phyloP scores from a whole-genome alignment of 1,140 invertebrate genomes.

The Drosophila tropicalis region DNA sequence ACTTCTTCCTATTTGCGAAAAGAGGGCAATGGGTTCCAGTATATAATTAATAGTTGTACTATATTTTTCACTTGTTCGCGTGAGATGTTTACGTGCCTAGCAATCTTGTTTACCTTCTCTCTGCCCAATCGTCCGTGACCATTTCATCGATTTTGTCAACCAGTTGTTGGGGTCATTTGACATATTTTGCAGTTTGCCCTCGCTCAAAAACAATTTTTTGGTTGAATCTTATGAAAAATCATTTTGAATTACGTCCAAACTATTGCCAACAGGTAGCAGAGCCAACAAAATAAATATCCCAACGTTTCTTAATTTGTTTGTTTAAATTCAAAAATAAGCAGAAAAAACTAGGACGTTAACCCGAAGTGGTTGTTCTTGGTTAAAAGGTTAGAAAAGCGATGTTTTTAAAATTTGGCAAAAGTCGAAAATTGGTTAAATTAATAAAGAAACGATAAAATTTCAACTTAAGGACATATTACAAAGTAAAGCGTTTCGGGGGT shows the following conservation, averaged over 20 bases:
- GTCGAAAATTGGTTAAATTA: no score
- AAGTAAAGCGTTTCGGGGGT: no score
- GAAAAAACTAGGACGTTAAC: no score
- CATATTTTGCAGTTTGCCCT: neutral
- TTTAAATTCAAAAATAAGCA: no score
- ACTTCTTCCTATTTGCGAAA: no score
- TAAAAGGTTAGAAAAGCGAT: no score
- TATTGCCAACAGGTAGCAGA: neutral
- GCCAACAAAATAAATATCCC: neutral
- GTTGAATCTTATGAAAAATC: neutral
- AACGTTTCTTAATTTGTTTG: no score
- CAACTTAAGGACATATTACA: no score
- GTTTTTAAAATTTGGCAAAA: no score
- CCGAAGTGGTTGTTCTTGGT: no score
- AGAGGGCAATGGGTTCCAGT: neutral
- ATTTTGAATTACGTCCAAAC: neutral
- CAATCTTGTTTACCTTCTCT: neutral
- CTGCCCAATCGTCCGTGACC: neutral
- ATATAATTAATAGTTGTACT: no score
- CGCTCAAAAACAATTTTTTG: neutral
- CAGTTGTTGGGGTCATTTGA: neutral
- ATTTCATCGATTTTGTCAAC: neutral
- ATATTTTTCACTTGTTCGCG: constrained; percentile 2
- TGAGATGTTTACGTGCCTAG: neutral
- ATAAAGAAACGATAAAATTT: no score